A percentile compares a stretch with the other conserved stretches of the same genome.
phyloP scores from a whole-genome alignment of 2,113 vertebrate species.

The Oriolus oriolus region DNA sequence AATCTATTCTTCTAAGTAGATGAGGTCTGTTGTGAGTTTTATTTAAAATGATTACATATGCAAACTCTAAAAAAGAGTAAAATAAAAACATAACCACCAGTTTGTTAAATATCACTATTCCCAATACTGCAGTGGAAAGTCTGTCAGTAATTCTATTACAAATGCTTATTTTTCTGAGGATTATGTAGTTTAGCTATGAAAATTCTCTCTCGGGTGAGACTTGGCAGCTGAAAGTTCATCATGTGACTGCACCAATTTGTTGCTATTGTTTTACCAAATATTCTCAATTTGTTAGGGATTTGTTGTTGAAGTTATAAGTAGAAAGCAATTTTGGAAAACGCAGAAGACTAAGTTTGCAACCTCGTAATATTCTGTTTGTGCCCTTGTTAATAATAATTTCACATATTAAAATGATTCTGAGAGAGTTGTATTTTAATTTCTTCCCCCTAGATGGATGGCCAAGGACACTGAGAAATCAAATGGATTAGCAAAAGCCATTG shows the following conservation, averaged over 20 bases:
- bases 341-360: not conserved
- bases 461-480: not conserved
- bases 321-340: not conserved
- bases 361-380: not conserved
- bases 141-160: constrained; percentile 35
- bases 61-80: not conserved
- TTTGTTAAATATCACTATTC: constrained; percentile 5
- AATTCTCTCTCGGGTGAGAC: not conserved
- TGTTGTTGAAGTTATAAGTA: not conserved
- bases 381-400: not conserved
- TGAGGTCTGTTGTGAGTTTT: not conserved
- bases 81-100: not conserved
- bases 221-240: constrained; percentile 3
- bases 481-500: not conserved
- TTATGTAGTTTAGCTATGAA: not conserved
- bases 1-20: not conserved
- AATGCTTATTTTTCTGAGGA: constrained; percentile 13
- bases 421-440: not conserved
- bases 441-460: not conserved
- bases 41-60: not conserved
- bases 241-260: not conserved
- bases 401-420: not conserved
- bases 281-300: not conserved
- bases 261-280: constrained; percentile 10
- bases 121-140: not conserved